A percentile compares a stretch with the other conserved stretches of the same genome.
phyloP scores from a whole-genome alignment of 2,888 invertebrate genomes.

The Caenorhabditis sp. region DNA sequence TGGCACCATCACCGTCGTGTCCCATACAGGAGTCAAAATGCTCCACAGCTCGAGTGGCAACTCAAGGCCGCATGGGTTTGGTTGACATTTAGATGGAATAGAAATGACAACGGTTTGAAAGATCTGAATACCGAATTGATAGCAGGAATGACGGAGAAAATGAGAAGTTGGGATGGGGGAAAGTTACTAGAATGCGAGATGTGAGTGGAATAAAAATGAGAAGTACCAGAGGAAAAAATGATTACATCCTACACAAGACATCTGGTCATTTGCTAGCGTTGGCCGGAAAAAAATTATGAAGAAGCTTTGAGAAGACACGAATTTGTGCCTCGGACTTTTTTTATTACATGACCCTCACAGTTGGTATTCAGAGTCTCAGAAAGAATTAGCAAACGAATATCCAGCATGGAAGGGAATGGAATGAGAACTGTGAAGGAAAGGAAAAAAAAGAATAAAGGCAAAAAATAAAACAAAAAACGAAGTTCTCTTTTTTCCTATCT shows the following conservation, averaged over 20 bases:
- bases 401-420: conserved; percentile 16
- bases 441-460: not conserved
- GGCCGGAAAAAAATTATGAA: conserved; percentile 43
- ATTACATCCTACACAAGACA: conserved; percentile 52
- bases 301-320: conserved; percentile 35
- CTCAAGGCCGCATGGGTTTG: conserved; percentile 47
- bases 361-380: not conserved
- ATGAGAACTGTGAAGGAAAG: conserved; percentile 1
- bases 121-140: conserved; percentile 48
- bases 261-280: conserved; percentile 53
- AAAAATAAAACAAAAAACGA: conserved; percentile 24
- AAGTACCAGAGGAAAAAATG: conserved; percentile 55
- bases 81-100: conserved; percentile 46
- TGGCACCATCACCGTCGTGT: conserved; percentile 62
- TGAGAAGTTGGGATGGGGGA: conserved; percentile 1
- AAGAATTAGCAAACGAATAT: not conserved
- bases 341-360: conserved; percentile 37
- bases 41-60: conserved; percentile 41
- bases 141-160: not conserved
- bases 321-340: conserved; percentile 37
- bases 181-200: conserved; percentile 13
- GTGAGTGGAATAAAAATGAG: conserved; percentile 63
- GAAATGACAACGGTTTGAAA: conserved; percentile 41
- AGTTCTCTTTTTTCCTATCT: conserved; percentile 16
- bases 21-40: conserved; percentile 62